phyloP scores from a whole-genome alignment of 2,797 vertebrate genomes.

The Phalloptychus januarius region DNA sequence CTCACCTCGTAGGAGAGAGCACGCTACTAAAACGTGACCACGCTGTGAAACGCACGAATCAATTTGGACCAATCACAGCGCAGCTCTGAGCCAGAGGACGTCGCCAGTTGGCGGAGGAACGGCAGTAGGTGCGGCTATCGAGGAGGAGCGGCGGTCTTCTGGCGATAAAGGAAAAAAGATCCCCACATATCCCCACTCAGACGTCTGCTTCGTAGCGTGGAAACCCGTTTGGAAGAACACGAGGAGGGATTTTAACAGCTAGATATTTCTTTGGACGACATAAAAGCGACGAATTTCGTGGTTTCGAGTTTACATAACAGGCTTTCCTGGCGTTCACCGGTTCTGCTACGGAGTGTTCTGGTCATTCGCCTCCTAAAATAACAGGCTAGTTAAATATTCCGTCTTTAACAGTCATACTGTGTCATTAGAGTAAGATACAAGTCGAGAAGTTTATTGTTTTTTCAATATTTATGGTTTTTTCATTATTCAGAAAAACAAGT shows the following conservation, averaged over 20 bases:
- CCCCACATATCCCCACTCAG: not conserved
- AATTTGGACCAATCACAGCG: constrained; percentile 59
- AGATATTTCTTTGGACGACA: not conserved
- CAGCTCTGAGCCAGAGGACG: not conserved
- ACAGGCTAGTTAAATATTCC: not conserved
- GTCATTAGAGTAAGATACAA: accelerated
- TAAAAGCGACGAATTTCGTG: not conserved
- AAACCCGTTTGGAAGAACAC: not conserved
- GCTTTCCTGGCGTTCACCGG: constrained; percentile 36
- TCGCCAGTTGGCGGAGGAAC: constrained; percentile 53
- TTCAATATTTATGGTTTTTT: constrained; percentile 18
- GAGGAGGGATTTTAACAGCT: constrained; percentile 1
- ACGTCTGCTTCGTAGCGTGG: not conserved
- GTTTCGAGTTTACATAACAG: constrained; percentile 70
- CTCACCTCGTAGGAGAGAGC: constrained; percentile 29
- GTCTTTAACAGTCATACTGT: not conserved
- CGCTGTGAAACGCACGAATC: constrained; percentile 14
- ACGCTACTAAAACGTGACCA: constrained; percentile 82
- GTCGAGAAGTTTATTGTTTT: not conserved
- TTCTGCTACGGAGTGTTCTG: constrained; percentile 27
- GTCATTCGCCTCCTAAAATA: not conserved
- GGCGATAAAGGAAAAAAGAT: not conserved
- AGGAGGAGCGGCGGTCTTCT: constrained; percentile 6
- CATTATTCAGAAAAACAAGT: constrained; percentile 77
- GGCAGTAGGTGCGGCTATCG: constrained; percentile 36